Evolutionary conservation across 2,888 invertebrate species (phyloP), one percentile per base, ranked within the genome.

Genomic region (Caenorhabditis parvicauda): DNA sequence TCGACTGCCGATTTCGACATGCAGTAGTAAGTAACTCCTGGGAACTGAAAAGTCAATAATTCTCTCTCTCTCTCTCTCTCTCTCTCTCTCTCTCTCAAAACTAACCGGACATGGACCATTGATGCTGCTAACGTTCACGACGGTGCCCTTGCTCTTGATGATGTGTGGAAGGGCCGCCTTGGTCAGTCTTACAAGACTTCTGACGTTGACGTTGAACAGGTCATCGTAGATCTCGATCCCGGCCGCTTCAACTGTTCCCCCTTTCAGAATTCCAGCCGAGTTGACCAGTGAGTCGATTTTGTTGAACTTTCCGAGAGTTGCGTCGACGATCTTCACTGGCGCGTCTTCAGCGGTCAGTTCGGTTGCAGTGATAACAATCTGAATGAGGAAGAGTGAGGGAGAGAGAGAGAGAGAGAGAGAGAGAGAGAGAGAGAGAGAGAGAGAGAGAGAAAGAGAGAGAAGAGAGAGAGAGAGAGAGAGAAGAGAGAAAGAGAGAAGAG

Each of bases 1-100:
- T 96, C 95, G 0, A 95, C 86, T 19, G 92, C 90, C 43, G 91
- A 87, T 84, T 96, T 96, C 0, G 92, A 92, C 82, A 95, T 88
- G 69, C 81, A 82, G 82, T 96, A 96, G 0, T 92, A 89, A 43
- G 94, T 83, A 0, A 93, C 89, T 9, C 89, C 89, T 1, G 92
- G 88, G 81, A 94, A 94, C 41, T 84, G 64, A 7, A 25, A 44
- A 22, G 38, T n/a, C n/a, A n/a, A n/a, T 27, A 14, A n/a, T n/a
- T n/a, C n/a, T n/a, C n/a, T n/a, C n/a, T n/a, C n/a, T n/a, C n/a
- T n/a, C n/a, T 14, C 12, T 35, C n/a, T 35, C n/a, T n/a, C 17
- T n/a, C n/a, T 9, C 6, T n/a, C n/a, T n/a, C n/a, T n/a, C n/a
- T n/a, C n/a, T n/a, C n/a, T n/a, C n/a, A 25, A 27, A n/a, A 48